Evolutionary conservation across 2,113 vertebrate species (phyloP).

Genomic region (Nannospalax galili): DNA sequence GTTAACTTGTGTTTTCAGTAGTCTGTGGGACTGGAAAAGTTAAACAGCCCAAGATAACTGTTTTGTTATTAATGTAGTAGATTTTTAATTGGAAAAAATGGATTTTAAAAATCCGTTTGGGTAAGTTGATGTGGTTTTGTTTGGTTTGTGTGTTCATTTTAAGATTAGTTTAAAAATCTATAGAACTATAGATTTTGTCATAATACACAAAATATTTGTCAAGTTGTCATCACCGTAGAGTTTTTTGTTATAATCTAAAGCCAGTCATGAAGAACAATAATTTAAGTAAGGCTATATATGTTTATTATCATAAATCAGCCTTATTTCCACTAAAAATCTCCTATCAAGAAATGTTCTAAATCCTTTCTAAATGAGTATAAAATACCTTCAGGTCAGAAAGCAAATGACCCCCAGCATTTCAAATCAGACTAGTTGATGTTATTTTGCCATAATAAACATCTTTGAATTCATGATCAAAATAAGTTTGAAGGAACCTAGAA

Average conservation of each 20-base stretch:
- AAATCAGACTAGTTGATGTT: not conserved
- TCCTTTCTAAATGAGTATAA: not conserved
- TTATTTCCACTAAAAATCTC: not conserved
- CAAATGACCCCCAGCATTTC: not conserved
- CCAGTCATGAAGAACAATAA: not conserved
- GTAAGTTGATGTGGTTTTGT: not conserved
- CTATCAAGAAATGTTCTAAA: not conserved
- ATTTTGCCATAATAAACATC: not conserved
- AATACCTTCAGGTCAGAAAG: not conserved
- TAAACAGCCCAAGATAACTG: not conserved
- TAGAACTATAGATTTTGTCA: slow-evolving; percentile 21
- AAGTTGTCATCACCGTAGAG: not conserved
- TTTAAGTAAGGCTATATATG: not conserved
- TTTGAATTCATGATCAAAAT: slow-evolving; percentile 26
- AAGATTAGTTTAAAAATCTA: not conserved
- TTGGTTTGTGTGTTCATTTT: not conserved
- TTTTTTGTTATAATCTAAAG: not conserved
- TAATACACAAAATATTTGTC: not conserved
- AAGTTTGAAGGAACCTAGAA: not conserved
- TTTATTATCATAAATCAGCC: not conserved
- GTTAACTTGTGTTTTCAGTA: slow-evolving; percentile 12
- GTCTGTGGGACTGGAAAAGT: slow-evolving; percentile 49
- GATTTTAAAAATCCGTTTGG: not conserved
- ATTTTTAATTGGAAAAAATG: not conserved
- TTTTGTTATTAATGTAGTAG: slow-evolving; percentile 60